Conservation (phyloP, 2,797 vertebrate genomes). For the Peromyscus attwateri region DNA sequence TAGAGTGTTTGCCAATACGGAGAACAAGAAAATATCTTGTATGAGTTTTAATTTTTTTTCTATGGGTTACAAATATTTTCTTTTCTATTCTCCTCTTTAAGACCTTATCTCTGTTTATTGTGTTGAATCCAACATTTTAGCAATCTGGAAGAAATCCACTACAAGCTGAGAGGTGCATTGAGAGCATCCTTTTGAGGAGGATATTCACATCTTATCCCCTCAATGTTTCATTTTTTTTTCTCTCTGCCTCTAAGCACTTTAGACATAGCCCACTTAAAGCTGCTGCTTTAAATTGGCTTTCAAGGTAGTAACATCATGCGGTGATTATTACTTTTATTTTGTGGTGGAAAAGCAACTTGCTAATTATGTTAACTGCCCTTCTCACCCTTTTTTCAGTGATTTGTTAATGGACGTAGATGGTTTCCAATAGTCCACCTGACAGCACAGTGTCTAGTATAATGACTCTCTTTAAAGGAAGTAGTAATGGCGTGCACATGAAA, state of each 20-base stretch:
- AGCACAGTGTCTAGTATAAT: conserved; percentile 84
- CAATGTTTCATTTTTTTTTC: conserved; percentile 24
- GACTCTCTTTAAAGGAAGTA: conserved; percentile 75
- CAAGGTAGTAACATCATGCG: conserved; percentile 78
- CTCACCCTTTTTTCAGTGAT: conserved; percentile 79
- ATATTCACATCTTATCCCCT: not conserved
- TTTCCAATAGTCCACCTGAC: conserved; percentile 76
- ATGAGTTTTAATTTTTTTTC: not conserved
- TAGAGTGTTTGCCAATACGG: not conserved
- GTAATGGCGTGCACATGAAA: conserved; percentile 73
- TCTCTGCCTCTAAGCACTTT: conserved; percentile 34
- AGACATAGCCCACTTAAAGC: conserved; percentile 30
- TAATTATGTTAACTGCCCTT: conserved; percentile 85
- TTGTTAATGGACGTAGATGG: conserved; percentile 80
- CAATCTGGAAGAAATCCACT: not conserved
- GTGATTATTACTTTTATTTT: conserved; percentile 11
- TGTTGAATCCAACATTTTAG: not conserved
- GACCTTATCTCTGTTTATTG: not conserved
- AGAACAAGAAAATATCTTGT: too few species aligned
- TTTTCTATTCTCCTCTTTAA: not conserved
- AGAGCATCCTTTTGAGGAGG: not conserved
- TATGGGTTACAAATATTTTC: not conserved
- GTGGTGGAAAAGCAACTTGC: conserved; percentile 71
- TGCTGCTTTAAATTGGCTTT: conserved; percentile 77
- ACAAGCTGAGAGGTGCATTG: not conserved